Evolutionary conservation across 1,140 invertebrate species (phyloP).

Genomic region (Leucophenga varia): DNA sequence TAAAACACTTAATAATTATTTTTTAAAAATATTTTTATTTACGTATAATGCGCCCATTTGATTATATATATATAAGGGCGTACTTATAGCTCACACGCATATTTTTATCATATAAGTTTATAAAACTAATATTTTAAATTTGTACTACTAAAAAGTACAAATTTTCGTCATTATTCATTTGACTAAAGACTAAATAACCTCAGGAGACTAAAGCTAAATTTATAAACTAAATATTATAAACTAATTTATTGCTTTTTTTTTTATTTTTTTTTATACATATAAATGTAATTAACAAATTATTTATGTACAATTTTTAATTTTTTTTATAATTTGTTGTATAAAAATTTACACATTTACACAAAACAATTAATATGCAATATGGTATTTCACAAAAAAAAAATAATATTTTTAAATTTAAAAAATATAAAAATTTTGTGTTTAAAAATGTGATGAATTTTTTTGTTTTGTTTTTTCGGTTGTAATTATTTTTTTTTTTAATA

Average conservation of each 20-base stretch:
- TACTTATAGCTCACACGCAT: too few relatives aligned
- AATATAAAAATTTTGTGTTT: too few relatives aligned
- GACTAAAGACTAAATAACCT: constrained; percentile 48
- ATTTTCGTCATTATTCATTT: too few relatives aligned
- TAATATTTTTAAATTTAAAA: too few relatives aligned
- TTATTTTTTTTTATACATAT: constrained; percentile 43
- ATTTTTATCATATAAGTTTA: too few relatives aligned
- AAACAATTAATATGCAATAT: too few relatives aligned
- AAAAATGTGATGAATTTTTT: constrained; percentile 4
- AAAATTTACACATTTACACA: constrained; percentile 34
- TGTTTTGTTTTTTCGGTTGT: constrained; percentile 10
- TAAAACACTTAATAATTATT: constrained; percentile 4
- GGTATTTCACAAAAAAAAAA: too few relatives aligned
- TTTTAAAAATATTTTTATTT: constrained; percentile 33
- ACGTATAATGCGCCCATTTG: constrained; percentile 36
- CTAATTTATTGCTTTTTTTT: too few relatives aligned
- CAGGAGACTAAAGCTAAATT: constrained; percentile 37
- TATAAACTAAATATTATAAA: constrained; percentile 18
- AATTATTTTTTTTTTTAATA: constrained; percentile 16
- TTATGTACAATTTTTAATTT: constrained; percentile 23
- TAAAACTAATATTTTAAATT: too few relatives aligned
- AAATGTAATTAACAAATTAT: constrained; percentile 48
- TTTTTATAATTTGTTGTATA: constrained; percentile 40
- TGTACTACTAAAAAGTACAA: not conserved
- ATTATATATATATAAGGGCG: too few relatives aligned